phyloP scores from a whole-genome alignment of 2,888 invertebrate species.

The Monoplex corrugatus region DNA sequence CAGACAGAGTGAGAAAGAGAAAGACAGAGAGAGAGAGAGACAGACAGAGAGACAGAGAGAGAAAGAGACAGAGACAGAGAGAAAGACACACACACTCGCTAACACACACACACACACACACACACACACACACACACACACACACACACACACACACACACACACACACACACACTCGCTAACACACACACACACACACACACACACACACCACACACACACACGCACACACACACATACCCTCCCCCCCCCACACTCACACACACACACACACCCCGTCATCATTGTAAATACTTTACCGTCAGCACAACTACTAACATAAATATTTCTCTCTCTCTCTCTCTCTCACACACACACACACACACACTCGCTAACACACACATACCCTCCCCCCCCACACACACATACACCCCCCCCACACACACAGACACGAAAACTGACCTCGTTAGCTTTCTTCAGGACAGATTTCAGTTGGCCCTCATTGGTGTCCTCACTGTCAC shows the following conservation, averaged over 20 bases:
- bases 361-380: too few species aligned
- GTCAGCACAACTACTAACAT: too few species aligned
- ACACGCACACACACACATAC: background rate
- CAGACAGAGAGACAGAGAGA: background rate
- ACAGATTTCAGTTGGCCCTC: background rate
- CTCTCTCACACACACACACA: too few species aligned
- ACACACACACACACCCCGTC: background rate
- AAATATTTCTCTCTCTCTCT: too few species aligned
- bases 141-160: background rate
- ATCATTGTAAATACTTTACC: background rate
- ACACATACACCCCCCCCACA: too few species aligned
- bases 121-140: background rate
- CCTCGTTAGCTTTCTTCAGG: background rate
- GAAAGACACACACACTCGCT: background rate
- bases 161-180: background rate
- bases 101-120: background rate
- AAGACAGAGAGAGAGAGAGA: background rate
- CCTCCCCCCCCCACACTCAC: background rate
- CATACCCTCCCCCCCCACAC: too few species aligned
- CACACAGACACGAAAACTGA: background rate
- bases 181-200: background rate
- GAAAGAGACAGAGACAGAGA: background rate
- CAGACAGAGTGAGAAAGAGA: background rate
- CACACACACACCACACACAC: background rate
- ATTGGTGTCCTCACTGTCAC: background rate